Evolutionary conservation across 1,140 invertebrate species (phyloP), one percentile per base, ranked within the genome.

Genomic region (Achroia grisella): DNA sequence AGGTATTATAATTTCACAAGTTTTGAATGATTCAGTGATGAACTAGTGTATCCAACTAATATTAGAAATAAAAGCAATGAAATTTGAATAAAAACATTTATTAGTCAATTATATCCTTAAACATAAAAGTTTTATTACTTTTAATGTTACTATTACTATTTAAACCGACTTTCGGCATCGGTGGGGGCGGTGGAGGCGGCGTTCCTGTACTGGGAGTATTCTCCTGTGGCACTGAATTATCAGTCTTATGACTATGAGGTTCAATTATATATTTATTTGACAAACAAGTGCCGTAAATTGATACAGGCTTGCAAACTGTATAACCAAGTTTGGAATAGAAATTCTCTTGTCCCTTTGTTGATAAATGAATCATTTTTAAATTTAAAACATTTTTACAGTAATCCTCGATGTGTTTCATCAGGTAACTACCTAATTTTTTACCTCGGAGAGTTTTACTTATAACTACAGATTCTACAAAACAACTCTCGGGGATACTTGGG

Each of bases 311-410:
- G 65, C 92, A 94, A 44, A 88, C 65, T 23, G 68, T 76, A 63
- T 94, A 95, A 17, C 92, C 93, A 53, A 94, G 89, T 78, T 93
- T 93, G 29, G 82, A 68, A 63, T 95, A 95, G 81, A 95, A 95
- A 29, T 87, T 78, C 73, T 93, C 92, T 79, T 94, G 90, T 12
- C 92, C 93, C 69, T 91, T 91, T 2, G 93, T 94, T 27, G 91
- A 91, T 58, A 95, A 86, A 81, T 93, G 93, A 34, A 93, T 86
- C 56, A 85, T 87, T 71, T 88, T 88, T 63, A 90, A 88, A 58
- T 82, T 86, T 53, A 91, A 75, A 31, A 87, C 77, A 54, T 87
- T 68, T 80, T 87, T 80, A 63, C 89, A 88, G 86, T 93, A 93
- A 44, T 92, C 86, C 82, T 94, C 93, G 14, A 89, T 87, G 62